Evolutionary conservation across 2,113 vertebrate species (phyloP).

Genomic region (Loxodonta africana): DNA sequence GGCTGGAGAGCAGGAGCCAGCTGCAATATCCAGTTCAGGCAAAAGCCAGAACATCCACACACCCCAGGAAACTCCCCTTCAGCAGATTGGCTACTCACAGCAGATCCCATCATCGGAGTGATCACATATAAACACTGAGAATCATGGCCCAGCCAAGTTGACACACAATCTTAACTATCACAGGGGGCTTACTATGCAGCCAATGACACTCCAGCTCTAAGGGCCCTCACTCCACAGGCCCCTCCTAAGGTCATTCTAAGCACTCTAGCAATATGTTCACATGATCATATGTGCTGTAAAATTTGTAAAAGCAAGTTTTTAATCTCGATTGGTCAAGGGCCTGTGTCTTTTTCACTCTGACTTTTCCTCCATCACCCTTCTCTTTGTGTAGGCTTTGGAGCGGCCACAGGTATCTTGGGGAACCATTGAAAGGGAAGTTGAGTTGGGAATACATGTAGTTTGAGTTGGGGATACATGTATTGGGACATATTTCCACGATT

Average conservation of each 20-base stretch:
- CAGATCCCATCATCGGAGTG: too few relatives aligned
- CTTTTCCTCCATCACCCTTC: too few relatives aligned
- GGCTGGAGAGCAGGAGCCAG: too few relatives aligned
- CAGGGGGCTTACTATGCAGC: not conserved
- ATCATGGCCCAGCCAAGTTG: too few relatives aligned
- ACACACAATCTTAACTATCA: too few relatives aligned
- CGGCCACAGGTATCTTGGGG: not conserved
- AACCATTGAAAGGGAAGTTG: too few relatives aligned
- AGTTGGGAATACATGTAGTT: too few relatives aligned
- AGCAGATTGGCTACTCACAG: too few relatives aligned
- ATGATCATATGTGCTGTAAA: not conserved
- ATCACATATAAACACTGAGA: too few relatives aligned
- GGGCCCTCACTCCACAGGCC: not conserved
- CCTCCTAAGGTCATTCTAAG: not conserved
- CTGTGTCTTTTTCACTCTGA: not conserved
- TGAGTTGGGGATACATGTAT: not conserved
- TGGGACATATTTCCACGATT: not conserved
- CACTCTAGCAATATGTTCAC: not conserved
- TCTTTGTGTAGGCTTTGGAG: not conserved
- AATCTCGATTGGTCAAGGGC: not conserved
- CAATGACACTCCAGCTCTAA: not conserved
- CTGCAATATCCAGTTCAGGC: too few relatives aligned
- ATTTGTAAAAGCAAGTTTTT: constrained; percentile 5
- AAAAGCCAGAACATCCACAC: too few relatives aligned
- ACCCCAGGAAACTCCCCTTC: too few relatives aligned